Base-by-base conservation (phyloP, 2,888 invertebrate species). In the Atethmia centrago region DNA sequence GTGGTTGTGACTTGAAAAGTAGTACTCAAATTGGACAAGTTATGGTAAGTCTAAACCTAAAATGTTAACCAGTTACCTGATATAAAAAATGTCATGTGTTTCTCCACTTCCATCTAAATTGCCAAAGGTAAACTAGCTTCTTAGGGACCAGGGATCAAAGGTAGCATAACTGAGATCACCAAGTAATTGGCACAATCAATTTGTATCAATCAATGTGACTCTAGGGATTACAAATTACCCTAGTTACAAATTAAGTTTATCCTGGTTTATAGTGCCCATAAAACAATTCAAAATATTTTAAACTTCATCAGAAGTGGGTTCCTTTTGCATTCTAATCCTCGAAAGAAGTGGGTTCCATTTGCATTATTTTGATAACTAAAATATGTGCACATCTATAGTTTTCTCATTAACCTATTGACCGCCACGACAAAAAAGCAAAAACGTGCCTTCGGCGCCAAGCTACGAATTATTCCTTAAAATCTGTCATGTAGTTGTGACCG, bases 1-100 rank as follows among this genome's bases (percentile, higher is more conserved):
- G 74, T 75, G 94, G 94, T 0, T 94, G 94, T 55, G 87, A 89
- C 40, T 70, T 91, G 7, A 88, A 91, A 8, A 80, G 51, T 10
- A 87, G 76, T 68, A 51, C 86, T 12, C 88, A 82, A 51, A 85
- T 77, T 40, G 87, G 79, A 21, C 88, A 84, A 68, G 10, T 90
- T 47, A 90, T 82, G 89, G 94, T 94, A 82, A 87, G 88, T 81
- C 12, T 40, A 14, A 47, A 0, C 7, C 25, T 56, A 1, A 42
- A 49, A 49, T 12, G 8, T 12, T 7, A n/a, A 45, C 9, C 14
- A 9, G 1, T 28, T 42, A 63, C 16, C 16, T 55, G 53, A 55
- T 55, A n/a, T n/a, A 36, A n/a, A 59, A 36, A 10, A 16, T 21
- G 0, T 5, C 8, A 21, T 14, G 14, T 59, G 21, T 14, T 14